These are phyloP conservation scores for Caranx melampygus DNA, from an alignment of 2,113 vertebrate species.

Conservation along the genomic window DNA sequence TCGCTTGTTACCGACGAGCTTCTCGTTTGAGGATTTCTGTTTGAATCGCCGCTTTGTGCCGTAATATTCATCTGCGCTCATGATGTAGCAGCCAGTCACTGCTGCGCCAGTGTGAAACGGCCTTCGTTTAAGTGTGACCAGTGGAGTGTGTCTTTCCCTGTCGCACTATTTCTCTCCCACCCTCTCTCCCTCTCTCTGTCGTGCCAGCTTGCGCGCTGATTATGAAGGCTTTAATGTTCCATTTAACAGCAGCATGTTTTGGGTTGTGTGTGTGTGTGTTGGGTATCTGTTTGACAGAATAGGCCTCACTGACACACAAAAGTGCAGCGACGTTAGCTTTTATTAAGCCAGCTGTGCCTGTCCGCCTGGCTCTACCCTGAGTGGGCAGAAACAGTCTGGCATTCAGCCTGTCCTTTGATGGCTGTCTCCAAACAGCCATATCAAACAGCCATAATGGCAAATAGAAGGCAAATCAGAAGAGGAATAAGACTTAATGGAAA, in stretches of 20 bases:
- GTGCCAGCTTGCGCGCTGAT: constrained; percentile 55
- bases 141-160: constrained; percentile 30
- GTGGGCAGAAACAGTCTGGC: constrained; percentile 49
- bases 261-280: background rate
- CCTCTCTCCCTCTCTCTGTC: background rate
- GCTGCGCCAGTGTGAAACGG: constrained; percentile 50
- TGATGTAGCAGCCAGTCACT: constrained; percentile 26
- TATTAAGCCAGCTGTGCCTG: constrained; percentile 63
- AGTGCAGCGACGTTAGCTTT: constrained; percentile 49
- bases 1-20: background rate
- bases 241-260: constrained; percentile 55
- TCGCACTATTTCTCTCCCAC: constrained; percentile 2
- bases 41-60: constrained; percentile 12
- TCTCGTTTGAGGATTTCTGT: constrained; percentile 5
- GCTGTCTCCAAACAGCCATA: constrained; percentile 33
- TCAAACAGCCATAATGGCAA: constrained; percentile 40
- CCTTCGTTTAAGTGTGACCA: constrained; percentile 45
- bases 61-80: constrained; percentile 29
- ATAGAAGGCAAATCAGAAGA: constrained; percentile 37
- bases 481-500: constrained; percentile 31
- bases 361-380: constrained; percentile 25
- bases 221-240: constrained; percentile 63
- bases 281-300: constrained; percentile 32
- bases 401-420: constrained; percentile 63
- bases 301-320: constrained; percentile 26